Conservation (phyloP, 2,888 invertebrate genomes). For the Trypoxylon attenuatum region DNA sequence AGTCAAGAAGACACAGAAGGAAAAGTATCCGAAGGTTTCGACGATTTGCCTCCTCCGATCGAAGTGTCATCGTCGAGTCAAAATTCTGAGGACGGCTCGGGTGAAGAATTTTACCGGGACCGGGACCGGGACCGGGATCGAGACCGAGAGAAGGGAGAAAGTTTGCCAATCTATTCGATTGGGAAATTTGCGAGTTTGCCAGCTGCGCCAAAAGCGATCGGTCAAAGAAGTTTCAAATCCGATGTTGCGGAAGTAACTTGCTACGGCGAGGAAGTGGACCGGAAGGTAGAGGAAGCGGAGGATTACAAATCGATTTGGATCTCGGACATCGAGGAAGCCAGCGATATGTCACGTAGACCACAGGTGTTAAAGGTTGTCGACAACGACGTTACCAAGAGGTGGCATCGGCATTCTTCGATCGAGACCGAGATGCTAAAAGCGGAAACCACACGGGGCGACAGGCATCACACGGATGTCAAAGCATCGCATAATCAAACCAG, state of each 20-base stretch:
- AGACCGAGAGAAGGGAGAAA: not conserved
- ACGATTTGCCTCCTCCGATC: not conserved
- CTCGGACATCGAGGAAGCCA: conserved; percentile 60
- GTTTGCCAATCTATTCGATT: not conserved
- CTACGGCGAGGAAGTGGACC: conserved; percentile 24
- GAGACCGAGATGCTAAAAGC: conserved; percentile 40
- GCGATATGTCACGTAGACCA: conserved; percentile 72
- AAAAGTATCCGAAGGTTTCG: not conserved
- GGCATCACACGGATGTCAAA: not conserved
- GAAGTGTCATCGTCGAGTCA: not conserved
- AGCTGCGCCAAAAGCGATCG: not conserved
- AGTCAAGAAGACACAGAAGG: not conserved
- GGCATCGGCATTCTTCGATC: conserved; percentile 36
- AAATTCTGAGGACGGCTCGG: not conserved
- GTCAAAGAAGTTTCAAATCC: conserved; percentile 21
- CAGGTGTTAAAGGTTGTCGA: conserved; percentile 71
- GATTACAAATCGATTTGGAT: conserved; percentile 68
- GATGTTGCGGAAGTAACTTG: conserved; percentile 39
- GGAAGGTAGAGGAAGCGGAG: conserved; percentile 61
- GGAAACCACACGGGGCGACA: conserved; percentile 13
- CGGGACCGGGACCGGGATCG: not conserved
- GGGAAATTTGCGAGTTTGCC: too few relatives aligned
- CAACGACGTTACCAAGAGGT: conserved; percentile 66
- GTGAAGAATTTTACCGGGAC: too few relatives aligned
- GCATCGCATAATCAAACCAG: conserved; percentile 1